These are phyloP conservation scores for Nymphalis urticae DNA, from an alignment of 2,888 invertebrate genomes.

Conservation along the genomic window DNA sequence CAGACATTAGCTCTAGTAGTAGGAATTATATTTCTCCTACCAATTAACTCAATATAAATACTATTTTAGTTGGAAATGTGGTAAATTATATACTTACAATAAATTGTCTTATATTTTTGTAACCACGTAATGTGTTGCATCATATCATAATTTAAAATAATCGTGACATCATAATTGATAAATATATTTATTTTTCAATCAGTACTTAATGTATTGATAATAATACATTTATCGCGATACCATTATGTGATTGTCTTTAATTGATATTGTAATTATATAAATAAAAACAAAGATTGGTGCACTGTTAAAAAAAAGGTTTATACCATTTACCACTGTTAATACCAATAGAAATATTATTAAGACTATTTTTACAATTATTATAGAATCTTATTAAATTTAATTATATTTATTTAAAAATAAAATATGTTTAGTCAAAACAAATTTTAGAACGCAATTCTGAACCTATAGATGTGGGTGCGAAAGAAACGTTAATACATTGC, in stretches of 20 bases:
- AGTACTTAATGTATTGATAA: background rate
- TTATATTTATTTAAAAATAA: constrained; percentile 8
- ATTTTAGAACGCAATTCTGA: constrained; percentile 45
- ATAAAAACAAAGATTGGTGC: too few relatives aligned
- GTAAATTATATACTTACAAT: too few relatives aligned
- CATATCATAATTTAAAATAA: constrained; percentile 12
- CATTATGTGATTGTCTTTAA: too few relatives aligned
- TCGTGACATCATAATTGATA: constrained; percentile 10
- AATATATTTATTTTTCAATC: background rate
- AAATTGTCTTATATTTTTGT: too few relatives aligned
- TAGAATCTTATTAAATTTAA: background rate
- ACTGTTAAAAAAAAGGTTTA: too few relatives aligned
- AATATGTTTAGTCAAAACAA: constrained; percentile 34
- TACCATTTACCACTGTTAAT: too few relatives aligned
- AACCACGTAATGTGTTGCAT: background rate
- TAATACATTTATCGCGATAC: too few relatives aligned
- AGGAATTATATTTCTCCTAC: too few relatives aligned
- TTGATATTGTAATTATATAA: too few relatives aligned
- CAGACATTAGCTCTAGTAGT: too few relatives aligned
- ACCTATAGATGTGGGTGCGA: constrained; percentile 50
- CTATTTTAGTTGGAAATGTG: too few relatives aligned
- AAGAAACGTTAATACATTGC: constrained; percentile 58
- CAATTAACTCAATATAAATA: too few relatives aligned
- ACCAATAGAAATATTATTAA: background rate
- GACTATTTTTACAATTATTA: constrained; percentile 1